Evolutionary conservation across 2,797 vertebrate species (phyloP).

Genomic region (Eidolon dupreanum): DNA sequence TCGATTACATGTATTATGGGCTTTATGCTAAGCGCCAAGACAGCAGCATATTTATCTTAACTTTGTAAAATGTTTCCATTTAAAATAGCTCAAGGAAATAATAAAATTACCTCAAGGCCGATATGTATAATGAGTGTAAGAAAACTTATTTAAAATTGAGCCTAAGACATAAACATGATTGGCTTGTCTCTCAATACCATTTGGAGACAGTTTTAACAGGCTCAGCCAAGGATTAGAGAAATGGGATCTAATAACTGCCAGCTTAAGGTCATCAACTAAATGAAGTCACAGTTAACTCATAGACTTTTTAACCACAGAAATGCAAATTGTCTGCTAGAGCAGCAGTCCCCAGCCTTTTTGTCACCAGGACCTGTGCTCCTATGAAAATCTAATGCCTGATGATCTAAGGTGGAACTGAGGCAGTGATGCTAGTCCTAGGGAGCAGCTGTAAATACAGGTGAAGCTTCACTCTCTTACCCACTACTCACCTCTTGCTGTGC

Average conservation of each 20-base stretch:
- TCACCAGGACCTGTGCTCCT: too few relatives aligned
- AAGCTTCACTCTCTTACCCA: too few relatives aligned
- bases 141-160: background rate
- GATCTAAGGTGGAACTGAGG: too few relatives aligned
- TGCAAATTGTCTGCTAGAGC: background rate
- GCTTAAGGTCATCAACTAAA: background rate
- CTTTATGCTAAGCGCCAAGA: background rate
- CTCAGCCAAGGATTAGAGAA: background rate
- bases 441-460: too few relatives aligned
- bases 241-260: background rate
- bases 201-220: background rate
- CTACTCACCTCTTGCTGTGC: too few relatives aligned
- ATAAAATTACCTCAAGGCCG: background rate
- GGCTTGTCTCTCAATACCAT: background rate
- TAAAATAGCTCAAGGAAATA: background rate
- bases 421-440: too few relatives aligned
- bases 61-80: background rate
- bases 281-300: background rate
- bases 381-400: too few relatives aligned
- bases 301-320: background rate
- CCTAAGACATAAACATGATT: background rate
- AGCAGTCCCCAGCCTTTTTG: too few relatives aligned
- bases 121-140: background rate
- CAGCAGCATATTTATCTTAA: background rate
- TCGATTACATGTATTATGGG: background rate